Evolutionary conservation across 2,797 vertebrate species (phyloP).

Genomic region (Varecia variegata): DNA sequence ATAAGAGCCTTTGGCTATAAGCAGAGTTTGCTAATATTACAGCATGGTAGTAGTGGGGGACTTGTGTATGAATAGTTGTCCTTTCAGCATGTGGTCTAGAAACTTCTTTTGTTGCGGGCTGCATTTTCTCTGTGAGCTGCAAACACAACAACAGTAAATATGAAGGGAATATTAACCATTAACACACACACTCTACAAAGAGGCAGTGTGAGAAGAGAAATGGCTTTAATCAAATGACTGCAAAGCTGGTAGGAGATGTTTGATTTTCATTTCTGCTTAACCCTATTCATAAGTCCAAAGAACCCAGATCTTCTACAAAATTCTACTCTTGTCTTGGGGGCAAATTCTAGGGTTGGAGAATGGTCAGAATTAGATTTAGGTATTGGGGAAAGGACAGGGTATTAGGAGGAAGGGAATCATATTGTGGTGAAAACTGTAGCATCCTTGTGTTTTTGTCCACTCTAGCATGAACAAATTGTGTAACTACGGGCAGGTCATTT

Average conservation of each 20-base stretch:
- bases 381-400: neutral
- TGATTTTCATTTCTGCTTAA: neutral
- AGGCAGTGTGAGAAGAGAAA: neutral
- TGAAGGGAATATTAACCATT: neutral
- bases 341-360: neutral
- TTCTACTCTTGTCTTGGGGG: neutral
- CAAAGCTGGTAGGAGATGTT: neutral
- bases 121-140: conserved; percentile 8
- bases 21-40: neutral
- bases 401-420: neutral
- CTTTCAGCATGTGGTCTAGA: neutral
- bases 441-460: neutral
- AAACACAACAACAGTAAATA: neutral
- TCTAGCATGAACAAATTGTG: neutral
- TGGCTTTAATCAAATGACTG: conserved; percentile 16
- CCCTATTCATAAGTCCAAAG: neutral
- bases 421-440: neutral
- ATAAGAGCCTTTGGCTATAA: neutral
- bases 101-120: neutral
- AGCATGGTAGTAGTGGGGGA: rapidly evolving
- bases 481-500: neutral
- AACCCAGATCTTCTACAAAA: neutral
- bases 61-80: neutral
- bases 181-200: neutral
- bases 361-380: neutral